phyloP scores from a whole-genome alignment of 1,140 invertebrate species.

The Pseudachorutes palmiensis region DNA sequence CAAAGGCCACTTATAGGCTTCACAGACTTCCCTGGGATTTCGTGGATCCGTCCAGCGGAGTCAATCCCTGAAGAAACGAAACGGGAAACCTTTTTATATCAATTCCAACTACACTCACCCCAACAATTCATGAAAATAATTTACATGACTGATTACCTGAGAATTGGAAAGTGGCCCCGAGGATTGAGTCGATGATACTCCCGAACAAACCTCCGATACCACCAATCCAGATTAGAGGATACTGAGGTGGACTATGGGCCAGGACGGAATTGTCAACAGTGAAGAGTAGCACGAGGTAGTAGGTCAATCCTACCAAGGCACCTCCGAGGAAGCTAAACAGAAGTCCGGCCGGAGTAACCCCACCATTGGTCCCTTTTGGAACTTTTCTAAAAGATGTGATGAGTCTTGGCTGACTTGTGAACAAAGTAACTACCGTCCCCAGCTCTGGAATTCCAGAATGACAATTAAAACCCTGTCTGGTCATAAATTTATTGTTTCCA shows the following conservation, averaged over 20 bases:
- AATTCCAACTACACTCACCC: too few species aligned
- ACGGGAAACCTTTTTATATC: too few species aligned
- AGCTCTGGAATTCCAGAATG: too few species aligned
- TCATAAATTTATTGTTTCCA: too few species aligned
- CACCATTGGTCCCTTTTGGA: slow-evolving; percentile 59
- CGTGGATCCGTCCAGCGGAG: slow-evolving; percentile 59
- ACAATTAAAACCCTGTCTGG: too few species aligned
- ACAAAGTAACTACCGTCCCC: slow-evolving; percentile 58
- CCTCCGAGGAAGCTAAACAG: slow-evolving; percentile 66
- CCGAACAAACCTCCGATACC: slow-evolving; percentile 66
- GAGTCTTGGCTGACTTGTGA: slow-evolving; percentile 57
- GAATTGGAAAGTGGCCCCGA: slow-evolving; percentile 77
- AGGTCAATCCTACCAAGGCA: slow-evolving; percentile 59
- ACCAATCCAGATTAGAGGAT: slow-evolving; percentile 67
- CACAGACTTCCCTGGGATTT: slow-evolving; percentile 60
- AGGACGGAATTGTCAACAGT: slow-evolving; percentile 53
- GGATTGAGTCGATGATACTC: slow-evolving; percentile 70
- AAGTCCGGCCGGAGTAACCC: slow-evolving; percentile 61
- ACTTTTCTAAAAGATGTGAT: slow-evolving; percentile 67
- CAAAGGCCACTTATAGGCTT: slow-evolving; percentile 66
- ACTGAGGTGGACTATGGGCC: slow-evolving; percentile 60
- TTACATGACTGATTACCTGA: slow-evolving; percentile 59
- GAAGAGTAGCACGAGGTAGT: slow-evolving; percentile 60
- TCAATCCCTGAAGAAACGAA: slow-evolving; percentile 56
- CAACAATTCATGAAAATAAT: too few species aligned